These are phyloP conservation scores for Drosophila nasuta DNA, from an alignment of 1,140 invertebrate species.

Conservation along the genomic window DNA sequence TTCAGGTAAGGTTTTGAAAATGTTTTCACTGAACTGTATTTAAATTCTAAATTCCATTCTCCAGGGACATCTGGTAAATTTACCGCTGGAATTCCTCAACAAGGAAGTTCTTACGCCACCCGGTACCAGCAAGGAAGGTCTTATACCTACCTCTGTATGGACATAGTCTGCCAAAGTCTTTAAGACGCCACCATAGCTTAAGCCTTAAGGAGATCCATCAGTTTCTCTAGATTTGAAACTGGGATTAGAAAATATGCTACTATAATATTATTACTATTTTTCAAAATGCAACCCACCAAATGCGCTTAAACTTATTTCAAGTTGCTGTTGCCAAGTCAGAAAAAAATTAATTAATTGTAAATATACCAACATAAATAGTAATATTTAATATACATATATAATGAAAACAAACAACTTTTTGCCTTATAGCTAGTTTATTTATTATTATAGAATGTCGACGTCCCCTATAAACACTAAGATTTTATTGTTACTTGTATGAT, in stretches of 20 bases:
- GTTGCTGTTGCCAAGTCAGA: slow-evolving; percentile 65
- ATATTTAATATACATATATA: slow-evolving; percentile 27
- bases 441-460: slow-evolving; percentile 61
- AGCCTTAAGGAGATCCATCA: slow-evolving; percentile 22
- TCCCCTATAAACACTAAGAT: slow-evolving; percentile 49
- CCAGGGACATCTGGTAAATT: slow-evolving; percentile 93
- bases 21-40: background rate
- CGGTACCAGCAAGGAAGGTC: slow-evolving; percentile 92
- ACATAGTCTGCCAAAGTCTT: slow-evolving; percentile 86
- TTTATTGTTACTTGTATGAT: slow-evolving; percentile 60
- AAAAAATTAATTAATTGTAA: slow-evolving; percentile 25
- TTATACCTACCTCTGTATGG: slow-evolving; percentile 92
- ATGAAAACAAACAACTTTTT: slow-evolving; percentile 14
- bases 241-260: background rate
- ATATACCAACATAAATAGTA: slow-evolving; percentile 29
- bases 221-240: background rate
- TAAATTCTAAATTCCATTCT: background rate
- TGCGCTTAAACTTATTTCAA: slow-evolving; percentile 51
- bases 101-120: slow-evolving; percentile 93
- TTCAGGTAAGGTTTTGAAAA: slow-evolving; percentile 86
- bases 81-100: slow-evolving; percentile 94
- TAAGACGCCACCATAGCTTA: slow-evolving; percentile 42
- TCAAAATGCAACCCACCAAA: slow-evolving; percentile 63
- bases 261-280: slow-evolving; percentile 20
- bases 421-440: slow-evolving; percentile 62